Percentiles rank a stretch among this genome's conserved stretches.
phyloP scores from a whole-genome alignment of 2,113 vertebrate species.

The Hippocampus mohnikei region DNA sequence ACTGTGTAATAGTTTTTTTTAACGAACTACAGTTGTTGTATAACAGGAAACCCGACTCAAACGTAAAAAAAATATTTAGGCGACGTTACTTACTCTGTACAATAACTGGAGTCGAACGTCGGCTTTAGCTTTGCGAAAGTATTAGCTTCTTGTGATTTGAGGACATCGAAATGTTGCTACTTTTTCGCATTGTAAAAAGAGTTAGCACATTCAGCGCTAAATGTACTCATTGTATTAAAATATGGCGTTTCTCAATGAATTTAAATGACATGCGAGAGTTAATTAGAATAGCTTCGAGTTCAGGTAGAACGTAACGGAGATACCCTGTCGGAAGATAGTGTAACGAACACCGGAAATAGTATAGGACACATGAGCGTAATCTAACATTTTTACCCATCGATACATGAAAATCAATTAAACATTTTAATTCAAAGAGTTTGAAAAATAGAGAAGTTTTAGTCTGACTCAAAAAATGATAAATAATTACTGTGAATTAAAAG shows the following conservation, averaged over 20 bases:
- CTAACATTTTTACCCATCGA: not conserved
- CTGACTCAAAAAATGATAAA: not conserved
- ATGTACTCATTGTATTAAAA: not conserved
- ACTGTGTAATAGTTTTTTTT: not conserved
- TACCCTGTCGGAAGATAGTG: not conserved
- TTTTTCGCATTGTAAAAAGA: not conserved
- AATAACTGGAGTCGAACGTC: not conserved
- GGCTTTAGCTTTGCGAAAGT: not conserved
- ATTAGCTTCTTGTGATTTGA: slow-evolving; percentile 6
- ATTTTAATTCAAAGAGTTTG: too few species aligned
- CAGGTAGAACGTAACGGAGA: not conserved
- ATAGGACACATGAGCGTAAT: not conserved
- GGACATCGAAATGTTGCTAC: not conserved
- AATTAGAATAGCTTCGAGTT: not conserved
- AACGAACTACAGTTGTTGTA: slow-evolving; percentile 32
- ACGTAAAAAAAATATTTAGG: not conserved
- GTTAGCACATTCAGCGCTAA: not conserved
- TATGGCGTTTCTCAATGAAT: not conserved
- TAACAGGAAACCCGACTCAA: not conserved
- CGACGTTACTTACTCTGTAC: not conserved
- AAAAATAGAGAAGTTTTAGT: too few species aligned
- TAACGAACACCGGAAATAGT: not conserved
- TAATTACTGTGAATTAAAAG: not conserved
- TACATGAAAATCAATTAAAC: not conserved
- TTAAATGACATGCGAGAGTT: not conserved